A percentile compares a stretch with the other conserved stretches of the same genome.
These are phyloP conservation scores for Argopecten irradians DNA, from an alignment of 1,140 invertebrate genomes.

Conservation along the genomic window DNA sequence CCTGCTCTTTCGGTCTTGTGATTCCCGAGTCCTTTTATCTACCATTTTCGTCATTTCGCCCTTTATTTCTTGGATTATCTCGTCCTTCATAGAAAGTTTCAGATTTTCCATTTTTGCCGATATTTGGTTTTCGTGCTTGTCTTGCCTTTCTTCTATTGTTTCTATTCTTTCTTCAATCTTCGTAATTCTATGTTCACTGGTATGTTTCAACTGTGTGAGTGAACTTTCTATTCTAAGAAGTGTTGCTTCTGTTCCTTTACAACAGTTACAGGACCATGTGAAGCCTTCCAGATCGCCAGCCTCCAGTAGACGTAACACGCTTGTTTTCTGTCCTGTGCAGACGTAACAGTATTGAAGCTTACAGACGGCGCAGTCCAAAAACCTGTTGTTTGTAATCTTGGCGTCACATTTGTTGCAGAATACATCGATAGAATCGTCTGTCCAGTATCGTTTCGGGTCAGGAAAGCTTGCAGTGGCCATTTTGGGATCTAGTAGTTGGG, in stretches of 20 bases:
- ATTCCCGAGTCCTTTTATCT: background rate
- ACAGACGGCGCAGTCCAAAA: background rate
- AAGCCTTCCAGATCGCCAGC: background rate
- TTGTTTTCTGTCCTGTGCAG: background rate
- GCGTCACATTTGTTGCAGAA: background rate
- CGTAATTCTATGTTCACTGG: background rate
- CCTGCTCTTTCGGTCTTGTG: background rate
- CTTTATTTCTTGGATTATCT: background rate
- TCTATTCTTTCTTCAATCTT: background rate
- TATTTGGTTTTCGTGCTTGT: background rate
- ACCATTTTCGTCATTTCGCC: background rate
- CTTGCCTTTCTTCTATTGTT: background rate
- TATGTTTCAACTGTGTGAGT: background rate
- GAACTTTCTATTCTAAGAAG: background rate
- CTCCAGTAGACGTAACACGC: background rate
- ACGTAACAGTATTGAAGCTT: background rate
- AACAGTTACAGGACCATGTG: background rate
- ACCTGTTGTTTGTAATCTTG: background rate
- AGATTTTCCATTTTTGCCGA: background rate
- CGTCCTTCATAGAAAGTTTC: background rate
- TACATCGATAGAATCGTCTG: background rate
- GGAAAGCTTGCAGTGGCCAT: background rate
- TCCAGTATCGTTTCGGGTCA: background rate
- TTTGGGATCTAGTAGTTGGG: background rate
- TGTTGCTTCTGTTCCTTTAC: background rate